A percentile compares a stretch with the other conserved stretches of the same genome.
Conservation (phyloP, 2,113 vertebrate genomes). For the Axis porcinus region DNA sequence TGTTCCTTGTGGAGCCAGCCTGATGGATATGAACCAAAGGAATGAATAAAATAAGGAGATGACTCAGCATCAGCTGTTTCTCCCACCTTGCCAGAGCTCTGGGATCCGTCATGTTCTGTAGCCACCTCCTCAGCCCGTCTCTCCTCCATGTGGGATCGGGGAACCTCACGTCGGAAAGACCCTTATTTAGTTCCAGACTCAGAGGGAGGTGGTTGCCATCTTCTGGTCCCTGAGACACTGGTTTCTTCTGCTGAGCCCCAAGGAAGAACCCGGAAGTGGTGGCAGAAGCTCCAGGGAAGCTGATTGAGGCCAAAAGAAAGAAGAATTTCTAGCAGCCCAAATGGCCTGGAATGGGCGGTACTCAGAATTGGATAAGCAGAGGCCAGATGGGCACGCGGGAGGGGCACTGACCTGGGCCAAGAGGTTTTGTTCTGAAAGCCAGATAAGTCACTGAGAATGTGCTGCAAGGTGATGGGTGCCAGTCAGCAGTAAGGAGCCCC, state of each 20-base stretch:
- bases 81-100: neutral
- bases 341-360: neutral
- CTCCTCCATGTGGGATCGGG: neutral
- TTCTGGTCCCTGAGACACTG: neutral
- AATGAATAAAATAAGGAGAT: rapidly evolving
- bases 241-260: neutral
- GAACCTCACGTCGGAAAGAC: neutral
- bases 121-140: neutral
- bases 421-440: neutral
- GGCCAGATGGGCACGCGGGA: neutral
- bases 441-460: neutral
- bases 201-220: neutral
- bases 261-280: neutral
- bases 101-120: neutral
- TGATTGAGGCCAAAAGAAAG: neutral
- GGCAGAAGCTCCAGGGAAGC: neutral
- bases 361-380: neutral
- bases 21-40: neutral
- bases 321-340: neutral
- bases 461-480: neutral
- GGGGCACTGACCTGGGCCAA: neutral
- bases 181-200: neutral
- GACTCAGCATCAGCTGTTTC: neutral
- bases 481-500: neutral
- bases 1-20: neutral